Evolutionary conservation across 2,113 vertebrate species (phyloP), one percentile per base, ranked within the genome.

Genomic region (Ornithorhynchus anatinus): DNA sequence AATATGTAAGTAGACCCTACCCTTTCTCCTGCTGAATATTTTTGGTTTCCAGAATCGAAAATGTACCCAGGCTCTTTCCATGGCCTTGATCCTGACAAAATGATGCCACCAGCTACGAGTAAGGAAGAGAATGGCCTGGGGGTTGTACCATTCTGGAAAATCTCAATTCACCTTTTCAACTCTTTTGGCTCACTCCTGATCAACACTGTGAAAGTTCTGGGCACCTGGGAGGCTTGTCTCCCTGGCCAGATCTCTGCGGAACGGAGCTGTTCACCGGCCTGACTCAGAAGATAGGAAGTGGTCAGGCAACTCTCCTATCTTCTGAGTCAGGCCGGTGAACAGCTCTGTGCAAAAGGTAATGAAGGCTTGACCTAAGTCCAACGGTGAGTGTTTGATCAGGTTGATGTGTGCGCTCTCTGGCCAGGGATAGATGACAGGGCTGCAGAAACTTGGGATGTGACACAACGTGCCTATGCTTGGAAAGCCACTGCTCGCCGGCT

Each of bases 291-390:
- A 52, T 14, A 61, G 31, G 20, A 54, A 53, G 35, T 58, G 51
- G 69, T 16, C 37, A 25, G 8, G n/a, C 10, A 13, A 35, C 1
- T 4, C 23, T 60, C 32, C 38, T 66, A 5, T 54, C 63, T 35
- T 37, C 45, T 12, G 13, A 17, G 57, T 61, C 58, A 54, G 45
- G 10, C 14, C 10, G 25, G 56, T 25, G 50, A 66, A 42, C 40
- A 38, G 50, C 19, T 62, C 15, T 2, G 11, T 50, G 64, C 39
- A 75, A 69, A 76, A 56, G 42, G 61, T n/a, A 71, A 77, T 61
- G 52, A 74, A 64, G 59, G 38, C n/a, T 20, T 13, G 31, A 67
- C 35, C 38, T 52, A 52, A 60, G 51, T 69, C 60, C 43, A 67
- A 42, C 51, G 61, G 36, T 15, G 47, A 60, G 5, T 42, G 20